Percentiles rank a stretch among this genome's conserved stretches.
phyloP scores from a whole-genome alignment of 2,113 vertebrate species.

The Lanius ludovicianus region DNA sequence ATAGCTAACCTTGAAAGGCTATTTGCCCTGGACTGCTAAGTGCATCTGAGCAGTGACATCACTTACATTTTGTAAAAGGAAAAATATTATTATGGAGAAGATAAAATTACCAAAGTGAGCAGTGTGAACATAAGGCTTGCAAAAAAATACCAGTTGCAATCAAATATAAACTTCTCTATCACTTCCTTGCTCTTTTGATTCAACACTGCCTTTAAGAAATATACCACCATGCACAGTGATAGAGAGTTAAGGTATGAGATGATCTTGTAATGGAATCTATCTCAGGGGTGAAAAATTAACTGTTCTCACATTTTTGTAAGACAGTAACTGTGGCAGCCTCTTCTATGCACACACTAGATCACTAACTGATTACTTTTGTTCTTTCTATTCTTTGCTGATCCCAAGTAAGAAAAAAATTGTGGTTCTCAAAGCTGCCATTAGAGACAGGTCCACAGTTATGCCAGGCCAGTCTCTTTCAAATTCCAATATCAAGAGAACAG shows the following conservation, averaged over 20 bases:
- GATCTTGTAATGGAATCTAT: neutral
- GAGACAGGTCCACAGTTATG: neutral
- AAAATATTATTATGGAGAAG: neutral
- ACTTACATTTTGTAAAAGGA: neutral
- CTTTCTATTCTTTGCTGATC: neutral
- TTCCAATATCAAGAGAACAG: neutral
- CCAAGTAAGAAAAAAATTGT: neutral
- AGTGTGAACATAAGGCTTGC: neutral
- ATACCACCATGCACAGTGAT: fast-evolving
- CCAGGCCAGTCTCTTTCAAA: neutral
- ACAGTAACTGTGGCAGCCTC: neutral
- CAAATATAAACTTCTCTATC: neutral
- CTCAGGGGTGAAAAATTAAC: neutral
- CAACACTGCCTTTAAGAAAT: neutral
- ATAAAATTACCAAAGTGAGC: neutral
- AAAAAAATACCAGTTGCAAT: neutral
- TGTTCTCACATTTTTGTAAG: neutral
- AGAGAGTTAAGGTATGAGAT: neutral
- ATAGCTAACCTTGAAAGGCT: neutral
- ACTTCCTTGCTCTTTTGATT: neutral
- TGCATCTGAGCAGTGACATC: neutral
- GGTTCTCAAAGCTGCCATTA: neutral
- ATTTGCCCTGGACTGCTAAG: neutral
- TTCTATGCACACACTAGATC: neutral
- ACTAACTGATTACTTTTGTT: neutral